Evolutionary conservation across 2,888 invertebrate species (phyloP).

Genomic region (Chloroclystis v-ata): DNA sequence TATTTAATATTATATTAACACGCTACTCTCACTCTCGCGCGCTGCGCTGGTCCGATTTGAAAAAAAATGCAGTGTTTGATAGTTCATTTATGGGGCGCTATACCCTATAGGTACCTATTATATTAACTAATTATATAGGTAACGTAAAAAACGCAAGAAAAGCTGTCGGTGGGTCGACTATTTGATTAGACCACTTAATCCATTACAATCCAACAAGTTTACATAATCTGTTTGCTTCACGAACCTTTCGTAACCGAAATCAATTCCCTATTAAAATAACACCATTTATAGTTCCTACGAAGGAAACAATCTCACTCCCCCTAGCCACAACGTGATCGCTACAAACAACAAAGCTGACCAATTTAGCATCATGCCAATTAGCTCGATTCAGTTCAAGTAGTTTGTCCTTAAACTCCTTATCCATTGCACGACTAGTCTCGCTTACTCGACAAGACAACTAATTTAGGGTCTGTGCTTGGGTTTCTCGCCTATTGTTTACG

Average conservation of each 20-base stretch:
- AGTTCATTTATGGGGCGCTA: too few species aligned
- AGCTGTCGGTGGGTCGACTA: too few species aligned
- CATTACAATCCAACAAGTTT: too few species aligned
- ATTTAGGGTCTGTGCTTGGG: slow-evolving; percentile 20
- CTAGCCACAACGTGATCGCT: slow-evolving; percentile 18
- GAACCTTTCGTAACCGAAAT: background rate
- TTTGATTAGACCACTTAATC: too few species aligned
- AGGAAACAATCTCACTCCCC: slow-evolving; percentile 13
- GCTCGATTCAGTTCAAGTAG: slow-evolving; percentile 35
- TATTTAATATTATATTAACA: too few species aligned
- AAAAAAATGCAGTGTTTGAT: too few species aligned
- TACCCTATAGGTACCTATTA: too few species aligned
- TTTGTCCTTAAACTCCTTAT: slow-evolving; percentile 39
- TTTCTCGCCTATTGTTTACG: slow-evolving; percentile 7
- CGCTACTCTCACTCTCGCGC: too few species aligned
- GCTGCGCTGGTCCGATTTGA: too few species aligned
- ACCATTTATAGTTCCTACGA: slow-evolving; percentile 1
- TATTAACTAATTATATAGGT: too few species aligned
- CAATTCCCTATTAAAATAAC: slow-evolving; percentile 7
- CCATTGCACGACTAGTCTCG: slow-evolving; percentile 12
- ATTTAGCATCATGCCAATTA: slow-evolving; percentile 44
- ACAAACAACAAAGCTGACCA: slow-evolving; percentile 32
- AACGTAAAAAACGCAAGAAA: too few species aligned
- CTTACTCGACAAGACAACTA: slow-evolving; percentile 15
- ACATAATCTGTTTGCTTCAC: background rate